Conservation (phyloP, 2,888 invertebrate genomes). For the Mythimna loreyi region DNA sequence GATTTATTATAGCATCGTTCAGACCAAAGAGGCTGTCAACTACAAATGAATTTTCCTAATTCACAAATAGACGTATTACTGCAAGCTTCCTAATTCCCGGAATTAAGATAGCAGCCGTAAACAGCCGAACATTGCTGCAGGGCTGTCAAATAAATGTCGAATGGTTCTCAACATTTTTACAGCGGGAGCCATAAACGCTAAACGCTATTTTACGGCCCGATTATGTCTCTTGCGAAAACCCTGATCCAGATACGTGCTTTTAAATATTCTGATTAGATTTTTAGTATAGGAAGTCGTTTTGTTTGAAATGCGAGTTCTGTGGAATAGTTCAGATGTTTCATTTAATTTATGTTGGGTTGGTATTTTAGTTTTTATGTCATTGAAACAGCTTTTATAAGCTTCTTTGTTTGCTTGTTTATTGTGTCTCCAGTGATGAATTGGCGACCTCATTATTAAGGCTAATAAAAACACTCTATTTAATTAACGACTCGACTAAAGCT, state of each 20-base stretch:
- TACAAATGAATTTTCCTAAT: background rate
- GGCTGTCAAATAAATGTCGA: conserved; percentile 78
- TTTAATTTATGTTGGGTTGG: conserved; percentile 13
- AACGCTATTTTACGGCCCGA: conserved; percentile 77
- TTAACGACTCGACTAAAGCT: background rate
- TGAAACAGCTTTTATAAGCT: background rate
- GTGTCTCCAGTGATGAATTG: background rate
- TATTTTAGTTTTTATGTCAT: conserved; percentile 20
- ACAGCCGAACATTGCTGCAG: conserved; percentile 54
- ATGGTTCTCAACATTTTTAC: conserved; percentile 73
- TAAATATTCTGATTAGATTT: conserved; percentile 64
- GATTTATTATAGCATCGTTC: too few species aligned
- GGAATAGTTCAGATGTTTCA: conserved; percentile 18
- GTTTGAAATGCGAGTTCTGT: conserved; percentile 26
- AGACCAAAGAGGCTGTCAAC: background rate
- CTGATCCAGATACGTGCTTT: conserved; percentile 68
- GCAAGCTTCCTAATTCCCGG: conserved; percentile 11
- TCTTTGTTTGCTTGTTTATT: conserved; percentile 9
- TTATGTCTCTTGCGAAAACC: conserved; percentile 73
- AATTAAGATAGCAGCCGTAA: conserved; percentile 38
- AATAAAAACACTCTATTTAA: background rate
- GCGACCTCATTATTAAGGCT: background rate
- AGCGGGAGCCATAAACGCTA: conserved; percentile 71
- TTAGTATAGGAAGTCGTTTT: conserved; percentile 47
- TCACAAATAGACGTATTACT: conserved; percentile 6